Conservation (phyloP, 2,888 invertebrate species). For the Papilio demoleus region DNA sequence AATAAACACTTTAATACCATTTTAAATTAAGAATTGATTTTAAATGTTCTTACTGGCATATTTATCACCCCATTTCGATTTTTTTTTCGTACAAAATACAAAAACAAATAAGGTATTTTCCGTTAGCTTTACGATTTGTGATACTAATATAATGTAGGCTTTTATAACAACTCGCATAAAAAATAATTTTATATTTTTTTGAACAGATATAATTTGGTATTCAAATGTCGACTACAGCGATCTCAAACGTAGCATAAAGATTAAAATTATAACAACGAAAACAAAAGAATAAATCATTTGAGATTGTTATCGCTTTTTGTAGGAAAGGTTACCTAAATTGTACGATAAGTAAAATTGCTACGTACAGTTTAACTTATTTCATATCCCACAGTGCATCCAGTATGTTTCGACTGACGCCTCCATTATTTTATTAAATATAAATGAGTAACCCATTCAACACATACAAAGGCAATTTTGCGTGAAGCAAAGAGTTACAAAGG, state of each 20-base stretch:
- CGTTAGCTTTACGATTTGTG: background rate
- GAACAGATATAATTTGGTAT: constrained; percentile 28
- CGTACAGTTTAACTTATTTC: background rate
- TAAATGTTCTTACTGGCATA: background rate
- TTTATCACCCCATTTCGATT: background rate
- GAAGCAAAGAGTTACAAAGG: constrained; percentile 26
- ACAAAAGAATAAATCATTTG: constrained; percentile 33
- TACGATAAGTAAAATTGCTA: background rate
- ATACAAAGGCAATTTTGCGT: constrained; percentile 23
- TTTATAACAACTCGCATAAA: constrained; percentile 5
- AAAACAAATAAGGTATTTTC: background rate
- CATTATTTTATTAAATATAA: constrained; percentile 10
- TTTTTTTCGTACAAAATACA: background rate
- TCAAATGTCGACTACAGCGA: constrained; percentile 25
- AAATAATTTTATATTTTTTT: background rate
- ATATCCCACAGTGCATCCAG: background rate
- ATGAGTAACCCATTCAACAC: constrained; percentile 3
- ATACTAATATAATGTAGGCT: background rate
- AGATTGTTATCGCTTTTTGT: constrained; percentile 17
- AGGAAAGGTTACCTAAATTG: background rate
- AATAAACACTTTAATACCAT: no score
- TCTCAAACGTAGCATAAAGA: constrained; percentile 21
- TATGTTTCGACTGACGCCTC: background rate
- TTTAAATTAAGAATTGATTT: constrained; percentile 1
- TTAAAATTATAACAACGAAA: constrained; percentile 4